Evolutionary conservation across 2,888 invertebrate species (phyloP), one percentile per base, ranked within the genome.

Genomic region (Thera obeliscata): DNA sequence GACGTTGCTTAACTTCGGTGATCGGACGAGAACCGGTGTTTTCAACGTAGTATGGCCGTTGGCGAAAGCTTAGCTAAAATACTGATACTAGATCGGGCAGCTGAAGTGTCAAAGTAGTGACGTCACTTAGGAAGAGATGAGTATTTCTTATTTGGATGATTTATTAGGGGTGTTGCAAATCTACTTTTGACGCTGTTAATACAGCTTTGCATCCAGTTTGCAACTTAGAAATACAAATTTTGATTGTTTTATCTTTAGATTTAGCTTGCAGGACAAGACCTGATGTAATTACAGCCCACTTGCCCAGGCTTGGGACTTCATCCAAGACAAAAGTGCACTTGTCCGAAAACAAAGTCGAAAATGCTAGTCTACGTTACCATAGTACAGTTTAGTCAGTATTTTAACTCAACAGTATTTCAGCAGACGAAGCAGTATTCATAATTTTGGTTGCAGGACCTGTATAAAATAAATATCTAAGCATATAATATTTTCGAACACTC

Each of bases 1-100:
- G 86, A 89, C 83, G 87, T 87, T 87, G 89, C 87, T 88, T 90
- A 88, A 88, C 88, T 89, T 87, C 87, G 87, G 89, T 90, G 89
- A 88, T 91, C 88, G 88, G 89, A 89, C 88, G 89, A 89, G 88
- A 89, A 88, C 87, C 87, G 75, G 74, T 76, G 73, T 75, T 36
- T 65, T 74, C 73, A 76, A 76, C 73, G 76, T 74, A 72, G 74
- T 74, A 74, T 73, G 72, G 72, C 73, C 74, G 69, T 73, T 70
- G 67, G 64, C 66, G 3, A 38, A 0, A 38, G 1, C 1, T 22
- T 22, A 22, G 0, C 22, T 22, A 22, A 22, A 22, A 22, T 22
- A 22, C 22, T 22, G 22, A 22, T 22, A 22, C 22, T 22, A 22
- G 22, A 22, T 22, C 22, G 1, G 1, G 22, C 22, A 22, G 22